Base-by-base conservation (phyloP, 2,888 invertebrate species). In the Papilio gigon region DNA sequence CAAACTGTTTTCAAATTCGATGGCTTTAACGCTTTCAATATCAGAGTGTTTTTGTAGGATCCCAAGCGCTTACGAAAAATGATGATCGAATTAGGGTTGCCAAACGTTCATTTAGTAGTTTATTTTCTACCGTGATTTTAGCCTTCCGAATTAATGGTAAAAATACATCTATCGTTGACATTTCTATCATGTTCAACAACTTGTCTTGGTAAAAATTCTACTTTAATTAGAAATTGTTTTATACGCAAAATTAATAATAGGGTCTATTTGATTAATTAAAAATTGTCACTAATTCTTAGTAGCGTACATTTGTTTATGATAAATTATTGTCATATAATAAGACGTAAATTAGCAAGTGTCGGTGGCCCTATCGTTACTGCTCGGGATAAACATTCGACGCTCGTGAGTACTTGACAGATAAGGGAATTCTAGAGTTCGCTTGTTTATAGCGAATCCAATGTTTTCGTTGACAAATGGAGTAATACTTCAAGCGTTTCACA, bases 31-130 rank as follows among this genome's bases (percentile, higher is more conserved):
- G 73, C 79, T 73, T 74, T 73, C 78, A 76, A 82, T 83, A 86
- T 87, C 85, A 84, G 84, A 83, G 84, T 87, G 85, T 86, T 87
- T 85, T 84, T 81, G 79, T 78, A 77, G 80, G 82, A 82, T 75
- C 74, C 71, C 68, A 66, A 63, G 44, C 62, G 64, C 71, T 66
- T 58, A 72, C 68, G 64, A 68, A 71, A 64, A 70, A 72, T 64
- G 53, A 42, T 40, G 25, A 40, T 17, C 2, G 14, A 25, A 27
- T 17, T 56, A 56, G 64, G 64, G 53, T 12, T 56, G 53, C 8
- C 60, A 60, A 35, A 60, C n/a, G 4, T 0, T 12, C 25, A 25
- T 3, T 8, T 5, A 40, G 3, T 60, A 9, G 8, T 3, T 53
- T 20, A 11, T 44, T 11, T 47, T 22, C 22, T 20, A 12, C n/a